These are phyloP conservation scores for Chrysina gloriosa DNA, from an alignment of 2,888 invertebrate genomes.

Conservation along the genomic window DNA sequence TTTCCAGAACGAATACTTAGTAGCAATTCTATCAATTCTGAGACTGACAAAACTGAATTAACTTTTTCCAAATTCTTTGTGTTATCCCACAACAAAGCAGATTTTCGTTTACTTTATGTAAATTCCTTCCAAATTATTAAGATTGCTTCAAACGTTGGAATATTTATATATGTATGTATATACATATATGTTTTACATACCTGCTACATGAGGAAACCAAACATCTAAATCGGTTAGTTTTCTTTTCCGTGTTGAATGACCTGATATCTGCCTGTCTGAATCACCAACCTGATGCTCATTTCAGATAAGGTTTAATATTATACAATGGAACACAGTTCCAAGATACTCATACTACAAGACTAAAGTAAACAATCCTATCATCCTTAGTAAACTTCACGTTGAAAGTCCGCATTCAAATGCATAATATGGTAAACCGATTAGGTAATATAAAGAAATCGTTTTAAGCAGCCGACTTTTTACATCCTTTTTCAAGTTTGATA, in stretches of 20 bases:
- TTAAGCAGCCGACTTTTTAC: no score
- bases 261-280: constrained; percentile 13
- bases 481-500: no score
- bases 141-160: no score
- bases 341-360: background rate
- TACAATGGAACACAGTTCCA: background rate
- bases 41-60: no score
- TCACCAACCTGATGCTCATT: constrained; percentile 16
- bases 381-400: background rate
- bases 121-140: no score
- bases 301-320: constrained; percentile 16
- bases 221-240: background rate
- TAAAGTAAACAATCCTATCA: background rate
- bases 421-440: background rate
- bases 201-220: background rate
- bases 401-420: background rate
- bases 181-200: background rate
- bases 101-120: no score
- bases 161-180: no score
- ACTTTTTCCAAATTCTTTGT: no score
- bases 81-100: no score
- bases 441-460: no score
- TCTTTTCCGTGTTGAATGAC: constrained; percentile 29
- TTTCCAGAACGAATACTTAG: no score
- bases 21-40: no score